A percentile compares a stretch with the other conserved stretches of the same genome.
These are phyloP conservation scores for Eulemur coronatus DNA, from an alignment of 2,797 vertebrate species.

Conservation along the genomic window DNA sequence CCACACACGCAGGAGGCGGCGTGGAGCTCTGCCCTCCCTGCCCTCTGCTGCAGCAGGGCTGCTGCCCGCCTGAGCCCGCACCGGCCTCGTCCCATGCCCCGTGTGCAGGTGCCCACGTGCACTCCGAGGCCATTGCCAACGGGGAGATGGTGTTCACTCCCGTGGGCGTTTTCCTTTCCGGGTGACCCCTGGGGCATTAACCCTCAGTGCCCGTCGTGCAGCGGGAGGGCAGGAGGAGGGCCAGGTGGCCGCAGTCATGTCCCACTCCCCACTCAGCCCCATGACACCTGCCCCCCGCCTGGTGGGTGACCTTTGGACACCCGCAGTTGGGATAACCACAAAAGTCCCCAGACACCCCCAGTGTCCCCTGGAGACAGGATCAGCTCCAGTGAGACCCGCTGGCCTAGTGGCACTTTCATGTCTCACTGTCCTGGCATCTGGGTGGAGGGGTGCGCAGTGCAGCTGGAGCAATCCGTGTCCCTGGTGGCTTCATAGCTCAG, in stretches of 20 bases:
- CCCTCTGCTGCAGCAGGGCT: background rate
- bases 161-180: background rate
- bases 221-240: background rate
- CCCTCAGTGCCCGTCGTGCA: background rate
- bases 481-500: background rate
- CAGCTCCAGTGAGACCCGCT: background rate
- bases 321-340: background rate
- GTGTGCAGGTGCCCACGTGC: background rate
- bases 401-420: too few relatives aligned
- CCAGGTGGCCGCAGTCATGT: background rate
- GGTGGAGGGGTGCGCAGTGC: background rate
- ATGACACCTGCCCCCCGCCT: background rate
- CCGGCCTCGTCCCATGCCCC: background rate
- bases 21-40: rapidly evolving
- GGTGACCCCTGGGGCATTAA: background rate
- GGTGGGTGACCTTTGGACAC: background rate
- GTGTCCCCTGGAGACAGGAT: background rate
- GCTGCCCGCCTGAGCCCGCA: too few relatives aligned
- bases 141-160: background rate
- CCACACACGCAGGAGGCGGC: background rate
- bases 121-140: background rate
- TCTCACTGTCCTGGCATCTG: background rate
- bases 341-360: background rate
- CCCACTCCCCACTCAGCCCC: background rate
- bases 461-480: background rate